Evolutionary conservation across 2,113 vertebrate species (phyloP).

Genomic region (Phasianus colchicus): DNA sequence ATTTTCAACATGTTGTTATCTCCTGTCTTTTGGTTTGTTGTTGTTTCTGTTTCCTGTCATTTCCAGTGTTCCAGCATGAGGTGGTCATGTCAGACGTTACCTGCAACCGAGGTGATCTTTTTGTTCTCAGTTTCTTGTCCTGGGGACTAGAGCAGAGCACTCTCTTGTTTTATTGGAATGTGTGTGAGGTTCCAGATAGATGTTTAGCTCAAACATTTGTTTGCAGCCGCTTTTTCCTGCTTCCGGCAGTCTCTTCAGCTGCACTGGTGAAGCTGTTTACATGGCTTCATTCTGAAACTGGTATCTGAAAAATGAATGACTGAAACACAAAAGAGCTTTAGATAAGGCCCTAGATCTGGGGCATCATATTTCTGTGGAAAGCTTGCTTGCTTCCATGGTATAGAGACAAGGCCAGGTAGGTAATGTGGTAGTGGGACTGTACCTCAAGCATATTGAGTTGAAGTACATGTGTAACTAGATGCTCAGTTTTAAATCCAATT

Average conservation of each 20-base stretch:
- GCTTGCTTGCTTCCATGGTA: neutral
- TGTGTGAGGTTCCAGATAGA: neutral
- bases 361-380: neutral
- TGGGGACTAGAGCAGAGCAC: neutral
- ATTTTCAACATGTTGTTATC: neutral
- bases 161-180: neutral
- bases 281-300: neutral
- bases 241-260: neutral
- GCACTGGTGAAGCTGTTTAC: neutral
- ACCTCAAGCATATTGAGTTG: neutral
- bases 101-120: neutral
- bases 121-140: neutral
- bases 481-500: neutral
- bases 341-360: neutral
- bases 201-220: neutral
- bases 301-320: constrained; percentile 13
- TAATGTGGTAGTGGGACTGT: neutral
- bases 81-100: neutral
- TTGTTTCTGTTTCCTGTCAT: neutral
- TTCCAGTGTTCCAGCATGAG: neutral
- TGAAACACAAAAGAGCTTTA: neutral
- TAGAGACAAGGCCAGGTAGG: neutral
- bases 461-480: neutral
- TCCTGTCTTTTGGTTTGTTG: no score
- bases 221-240: neutral